Evolutionary conservation across 1,140 invertebrate species (phyloP), one percentile per base, ranked within the genome.

Genomic region (Caerostris extrusa): DNA sequence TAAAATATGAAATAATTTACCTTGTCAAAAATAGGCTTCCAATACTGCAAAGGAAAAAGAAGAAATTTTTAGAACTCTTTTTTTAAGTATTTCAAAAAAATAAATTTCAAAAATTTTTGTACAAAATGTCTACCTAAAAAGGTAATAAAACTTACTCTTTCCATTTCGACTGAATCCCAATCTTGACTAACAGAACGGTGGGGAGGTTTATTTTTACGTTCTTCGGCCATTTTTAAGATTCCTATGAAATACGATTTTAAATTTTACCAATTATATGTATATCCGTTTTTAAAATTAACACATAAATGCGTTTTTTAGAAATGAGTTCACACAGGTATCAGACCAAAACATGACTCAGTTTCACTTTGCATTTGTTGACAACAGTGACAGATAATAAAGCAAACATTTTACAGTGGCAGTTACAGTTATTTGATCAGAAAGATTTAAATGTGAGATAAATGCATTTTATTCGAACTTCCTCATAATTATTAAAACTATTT

Each of bases 101-200:
- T 58, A 34, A 12, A 8, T 56, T 56, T 56, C 57, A 14, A 82
- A 55, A 5, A 2, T 7, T 53, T 71, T 69, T 5, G 50, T 14
- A 34, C 57, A 71, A 71, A 56, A 90, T 17, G n/a, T 57, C 6
- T 88, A 57, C 2, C 8, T 19, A 81, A 81, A 58, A 17, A 69
- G 2, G 5, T n/a, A 89, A 7, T 10, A 69, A 57, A 58, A 87
- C 7, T 69, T 90, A 94, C 93, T 60, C 87, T 90, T 67, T 94
- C 93, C 93, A 94, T 94, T 58, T 94, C 93, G n/a, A 86, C 71
- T 14, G 71, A 61, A 85, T 94, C 93, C 87, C 88, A 94, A n/a
- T 94, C 93, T 60, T 85, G 34, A 19, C 93, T 94, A 57, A 85
- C n/a, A 58, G 58, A 55, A n/a, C 93, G 87, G 85, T 86, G 58